Evolutionary conservation across 2,888 invertebrate species (phyloP), one percentile per base, ranked within the genome.

Genomic region (Chloromyia formosa): DNA sequence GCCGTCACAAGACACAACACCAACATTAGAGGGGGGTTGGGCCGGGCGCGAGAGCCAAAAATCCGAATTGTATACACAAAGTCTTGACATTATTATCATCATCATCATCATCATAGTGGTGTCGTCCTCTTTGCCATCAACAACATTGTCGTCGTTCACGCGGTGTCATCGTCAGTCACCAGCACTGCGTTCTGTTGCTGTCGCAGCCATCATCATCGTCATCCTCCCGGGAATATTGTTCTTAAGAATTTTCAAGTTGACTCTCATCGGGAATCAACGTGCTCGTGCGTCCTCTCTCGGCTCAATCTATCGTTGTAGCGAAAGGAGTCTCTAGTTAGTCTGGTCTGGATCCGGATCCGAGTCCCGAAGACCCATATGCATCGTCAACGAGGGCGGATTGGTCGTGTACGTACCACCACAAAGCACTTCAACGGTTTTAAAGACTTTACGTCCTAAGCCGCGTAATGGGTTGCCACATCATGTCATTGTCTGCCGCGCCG

Each of bases 401-500:
- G n/a, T 49, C 18, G 16, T 35, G 27, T 35, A 35, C 27, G 7
- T 7, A 35, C 2, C 27, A 2, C 58, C 74, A 72, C 73, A 58
- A 66, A 66, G 56, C 75, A 75, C 68, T 68, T 73, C 60, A 64
- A 73, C 75, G 75, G 60, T 74, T 76, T 76, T 76, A 76, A 76
- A 75, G 76, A 75, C 76, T 76, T 35, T 76, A 76, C 75, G 72
- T 56, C 58, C 71, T 75, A 76, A 76, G 76, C 75, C 73, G 54
- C 73, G 75, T 76, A 76, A 76, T 76, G 75, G 75, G 69, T 60
- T 75, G 49, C 68, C 74, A 35, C 27, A 74, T 76, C 73, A 72
- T 53, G 72, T 74, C 66, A 71, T 71, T 71, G 71, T 71, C 71
- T 71, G 71, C 73, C 45, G 27, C 27, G 7, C n/a, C 27, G 27